Percentiles rank a stretch among this genome's conserved stretches.
Conservation (phyloP, 2,113 vertebrate genomes). For the Pholis gunnellus region DNA sequence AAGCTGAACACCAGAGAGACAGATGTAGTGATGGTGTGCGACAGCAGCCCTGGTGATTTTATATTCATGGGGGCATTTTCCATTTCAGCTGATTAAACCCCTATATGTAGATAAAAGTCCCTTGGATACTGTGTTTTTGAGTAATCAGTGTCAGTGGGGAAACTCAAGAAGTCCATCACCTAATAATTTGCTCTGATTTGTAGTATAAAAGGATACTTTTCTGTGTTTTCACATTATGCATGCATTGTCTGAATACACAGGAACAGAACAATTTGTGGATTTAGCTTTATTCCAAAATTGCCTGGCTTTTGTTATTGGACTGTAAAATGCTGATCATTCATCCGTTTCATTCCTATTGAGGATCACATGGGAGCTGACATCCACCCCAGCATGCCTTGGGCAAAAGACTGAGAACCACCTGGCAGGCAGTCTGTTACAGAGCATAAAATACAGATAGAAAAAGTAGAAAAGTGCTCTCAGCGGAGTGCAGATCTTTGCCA, state of each 20-base stretch:
- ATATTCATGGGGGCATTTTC: not conserved
- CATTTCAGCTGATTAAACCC: not conserved
- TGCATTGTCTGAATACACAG: not conserved
- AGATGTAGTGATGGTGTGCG: not conserved
- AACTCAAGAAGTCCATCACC: not conserved
- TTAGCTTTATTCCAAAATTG: not conserved
- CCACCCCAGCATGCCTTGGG: not conserved
- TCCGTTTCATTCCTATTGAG: not conserved
- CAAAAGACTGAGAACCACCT: not conserved
- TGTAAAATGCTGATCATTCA: not conserved
- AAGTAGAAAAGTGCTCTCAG: too few species aligned
- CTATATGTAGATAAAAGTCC: constrained; percentile 9
- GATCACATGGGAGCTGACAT: not conserved
- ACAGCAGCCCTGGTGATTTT: not conserved
- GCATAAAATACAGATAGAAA: not conserved
- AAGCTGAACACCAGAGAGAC: not conserved
- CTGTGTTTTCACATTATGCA: not conserved
- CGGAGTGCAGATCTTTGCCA: not conserved
- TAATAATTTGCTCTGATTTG: not conserved
- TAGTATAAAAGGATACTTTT: not conserved
- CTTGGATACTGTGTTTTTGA: not conserved
- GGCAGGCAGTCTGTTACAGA: not conserved
- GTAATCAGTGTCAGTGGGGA: not conserved
- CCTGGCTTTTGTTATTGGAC: too few species aligned
- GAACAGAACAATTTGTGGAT: not conserved